Evolutionary conservation across 2,888 invertebrate genomes (phyloP), one percentile per base, ranked within the genome.

Genomic region (Phaedon cochleariae): DNA sequence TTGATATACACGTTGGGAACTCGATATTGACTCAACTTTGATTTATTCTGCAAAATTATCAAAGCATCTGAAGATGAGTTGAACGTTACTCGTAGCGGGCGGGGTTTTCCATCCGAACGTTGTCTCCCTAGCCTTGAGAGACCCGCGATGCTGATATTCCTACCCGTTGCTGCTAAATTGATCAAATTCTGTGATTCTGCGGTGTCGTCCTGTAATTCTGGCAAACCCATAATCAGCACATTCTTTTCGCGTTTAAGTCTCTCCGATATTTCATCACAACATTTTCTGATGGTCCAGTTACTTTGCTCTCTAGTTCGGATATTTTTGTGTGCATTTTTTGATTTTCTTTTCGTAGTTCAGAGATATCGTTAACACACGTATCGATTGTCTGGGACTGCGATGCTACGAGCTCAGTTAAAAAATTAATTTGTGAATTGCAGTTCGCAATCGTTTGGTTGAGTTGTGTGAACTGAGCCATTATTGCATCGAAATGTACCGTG

Each of bases 381-480:
- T 17, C 17, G 17, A 45, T 45, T 45, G 45, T 45, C 17, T 45
- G 45, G 17, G 45, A 45, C 17, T 45, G 45, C n/a, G 45, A n/a
- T n/a, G n/a, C n/a, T n/a, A n/a, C n/a, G n/a, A n/a, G n/a, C n/a
- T n/a, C n/a, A n/a, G n/a, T n/a, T 45, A 45, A 45, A 45, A 4
- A n/a, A 45, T 45, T 45, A 17, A 45, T 45, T 45, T 45, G 45
- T 12, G 45, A 45, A n/a, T 45, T 45, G 45, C 45, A 45, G 45
- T 45, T 17, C 17, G 45, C 45, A 45, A 45, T 10, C 4, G 45
- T 45, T 7, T 1, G 29, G 20, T 31, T 54, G 20, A 54, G 54
- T 29, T 54, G 31, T 10, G n/a, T 9, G 29, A 54, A 54, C 29
- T 54, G 34, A 1, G 34, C 54, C 54, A 54, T 54, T 26, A 31